phyloP scores from a whole-genome alignment of 2,888 invertebrate species.

The Lochmaea crataegi region DNA sequence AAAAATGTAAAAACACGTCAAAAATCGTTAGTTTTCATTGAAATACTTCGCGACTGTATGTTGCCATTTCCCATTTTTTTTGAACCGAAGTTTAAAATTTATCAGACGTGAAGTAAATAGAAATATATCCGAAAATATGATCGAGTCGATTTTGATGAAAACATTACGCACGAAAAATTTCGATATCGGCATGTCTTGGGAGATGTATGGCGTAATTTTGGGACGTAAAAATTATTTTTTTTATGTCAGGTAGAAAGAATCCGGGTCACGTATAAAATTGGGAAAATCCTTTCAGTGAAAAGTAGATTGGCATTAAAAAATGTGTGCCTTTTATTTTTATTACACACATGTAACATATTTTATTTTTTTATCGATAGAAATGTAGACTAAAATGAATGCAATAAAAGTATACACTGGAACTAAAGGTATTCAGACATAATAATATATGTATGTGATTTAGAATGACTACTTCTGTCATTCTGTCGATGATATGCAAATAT shows the following conservation, averaged over 20 bases:
- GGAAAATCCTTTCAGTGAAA: slow-evolving; percentile 24
- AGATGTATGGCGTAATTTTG: slow-evolving; percentile 29
- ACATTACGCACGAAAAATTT: slow-evolving; percentile 32
- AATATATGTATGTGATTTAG: too few species aligned
- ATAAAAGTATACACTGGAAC: too few species aligned
- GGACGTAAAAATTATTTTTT: slow-evolving; percentile 32
- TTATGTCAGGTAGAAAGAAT: slow-evolving; percentile 28
- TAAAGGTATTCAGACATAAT: too few species aligned
- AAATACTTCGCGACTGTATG: slow-evolving; percentile 39
- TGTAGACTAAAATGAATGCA: background rate
- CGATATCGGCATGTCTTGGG: slow-evolving; percentile 30
- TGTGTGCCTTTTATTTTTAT: background rate
- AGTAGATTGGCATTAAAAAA: slow-evolving; percentile 24
- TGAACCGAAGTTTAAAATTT: slow-evolving; percentile 46
- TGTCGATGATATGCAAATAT: too few species aligned
- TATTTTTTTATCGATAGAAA: background rate
- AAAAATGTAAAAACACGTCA: too few species aligned
- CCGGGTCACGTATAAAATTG: slow-evolving; percentile 36
- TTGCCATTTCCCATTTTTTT: slow-evolving; percentile 44
- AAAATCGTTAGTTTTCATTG: too few species aligned
- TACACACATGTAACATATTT: background rate
- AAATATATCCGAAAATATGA: slow-evolving; percentile 36
- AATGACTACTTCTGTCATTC: too few species aligned
- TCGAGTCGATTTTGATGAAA: slow-evolving; percentile 35
- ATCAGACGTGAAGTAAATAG: slow-evolving; percentile 35